These are phyloP conservation scores for Oscheius sp. DNA, from an alignment of 2,888 invertebrate species.

Conservation along the genomic window DNA sequence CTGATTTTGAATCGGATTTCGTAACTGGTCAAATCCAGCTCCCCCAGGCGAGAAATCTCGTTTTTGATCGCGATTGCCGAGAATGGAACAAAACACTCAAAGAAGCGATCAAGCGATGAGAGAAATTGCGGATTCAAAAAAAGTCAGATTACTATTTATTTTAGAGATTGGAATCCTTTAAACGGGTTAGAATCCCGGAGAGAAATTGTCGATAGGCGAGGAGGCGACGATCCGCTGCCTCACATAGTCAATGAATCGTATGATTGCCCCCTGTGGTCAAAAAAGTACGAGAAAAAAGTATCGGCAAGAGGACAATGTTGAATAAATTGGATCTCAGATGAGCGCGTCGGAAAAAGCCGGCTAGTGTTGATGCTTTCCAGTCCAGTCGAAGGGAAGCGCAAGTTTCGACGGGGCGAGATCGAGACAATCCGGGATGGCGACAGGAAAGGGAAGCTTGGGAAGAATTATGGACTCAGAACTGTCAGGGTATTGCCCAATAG, in stretches of 20 bases:
- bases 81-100: conserved; percentile 13
- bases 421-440: conserved; percentile 3
- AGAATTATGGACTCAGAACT: too few relatives aligned
- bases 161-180: neutral
- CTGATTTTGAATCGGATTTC: too few relatives aligned
- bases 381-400: conserved; percentile 23
- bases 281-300: too few relatives aligned
- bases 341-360: conserved; percentile 25
- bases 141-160: too few relatives aligned
- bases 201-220: neutral
- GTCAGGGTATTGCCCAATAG: too few relatives aligned
- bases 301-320: neutral
- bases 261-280: neutral
- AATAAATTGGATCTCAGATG: conserved; percentile 30
- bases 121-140: conserved; percentile 1
- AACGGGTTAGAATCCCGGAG: neutral
- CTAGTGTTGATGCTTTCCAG: conserved; percentile 35
- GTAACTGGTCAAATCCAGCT: too few relatives aligned
- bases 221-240: too few relatives aligned
- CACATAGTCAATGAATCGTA: conserved; percentile 15
- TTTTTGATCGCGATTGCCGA: neutral
- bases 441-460: too few relatives aligned
- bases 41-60: too few relatives aligned
- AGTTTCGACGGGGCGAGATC: conserved; percentile 27
- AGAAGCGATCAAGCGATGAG: neutral